Conservation (phyloP, 35 echinoderm and acorn worm genomes). For the Lytechinus pictus region DNA sequence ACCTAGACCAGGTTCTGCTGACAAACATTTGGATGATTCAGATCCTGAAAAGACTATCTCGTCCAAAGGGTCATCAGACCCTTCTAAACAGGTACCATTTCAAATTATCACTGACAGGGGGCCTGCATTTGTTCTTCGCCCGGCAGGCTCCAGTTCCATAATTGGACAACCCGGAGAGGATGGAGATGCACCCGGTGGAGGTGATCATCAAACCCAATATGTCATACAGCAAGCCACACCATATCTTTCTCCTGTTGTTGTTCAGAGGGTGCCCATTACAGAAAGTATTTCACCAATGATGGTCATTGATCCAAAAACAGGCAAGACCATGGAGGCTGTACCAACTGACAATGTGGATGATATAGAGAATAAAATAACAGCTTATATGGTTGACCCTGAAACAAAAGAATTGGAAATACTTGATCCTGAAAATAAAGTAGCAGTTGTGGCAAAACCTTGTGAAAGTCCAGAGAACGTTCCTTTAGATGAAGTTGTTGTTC, state of each 20-base stretch:
- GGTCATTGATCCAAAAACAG: constrained; percentile 62
- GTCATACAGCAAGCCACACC: constrained; percentile 24
- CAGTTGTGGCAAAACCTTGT: constrained; percentile 33
- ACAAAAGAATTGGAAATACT: constrained; percentile 61
- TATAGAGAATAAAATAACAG: constrained; percentile 34
- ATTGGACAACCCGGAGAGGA: constrained; percentile 44
- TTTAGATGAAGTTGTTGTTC: not conserved
- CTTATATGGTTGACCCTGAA: constrained; percentile 47
- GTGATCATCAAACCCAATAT: constrained; percentile 1
- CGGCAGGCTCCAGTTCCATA: constrained; percentile 41
- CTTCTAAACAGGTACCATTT: not conserved
- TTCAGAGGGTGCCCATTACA: constrained; percentile 30
- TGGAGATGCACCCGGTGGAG: constrained; percentile 57
- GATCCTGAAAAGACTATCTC: not conserved
- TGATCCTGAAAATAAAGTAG: constrained; percentile 33
- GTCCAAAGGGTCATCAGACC: not conserved
- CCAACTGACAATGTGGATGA: constrained; percentile 53
- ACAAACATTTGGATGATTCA: not conserved
- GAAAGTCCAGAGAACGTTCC: not conserved
- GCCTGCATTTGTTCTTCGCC: constrained; percentile 73
- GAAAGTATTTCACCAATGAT: constrained; percentile 26
- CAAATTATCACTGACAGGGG: constrained; percentile 76
- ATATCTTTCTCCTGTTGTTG: constrained; percentile 43
- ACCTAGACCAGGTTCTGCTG: not conserved
- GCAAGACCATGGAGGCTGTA: constrained; percentile 57